A percentile compares a stretch with the other conserved stretches of the same genome.
Conservation (phyloP, 2,797 vertebrate genomes). For the Lepilemur septentrionalis region DNA sequence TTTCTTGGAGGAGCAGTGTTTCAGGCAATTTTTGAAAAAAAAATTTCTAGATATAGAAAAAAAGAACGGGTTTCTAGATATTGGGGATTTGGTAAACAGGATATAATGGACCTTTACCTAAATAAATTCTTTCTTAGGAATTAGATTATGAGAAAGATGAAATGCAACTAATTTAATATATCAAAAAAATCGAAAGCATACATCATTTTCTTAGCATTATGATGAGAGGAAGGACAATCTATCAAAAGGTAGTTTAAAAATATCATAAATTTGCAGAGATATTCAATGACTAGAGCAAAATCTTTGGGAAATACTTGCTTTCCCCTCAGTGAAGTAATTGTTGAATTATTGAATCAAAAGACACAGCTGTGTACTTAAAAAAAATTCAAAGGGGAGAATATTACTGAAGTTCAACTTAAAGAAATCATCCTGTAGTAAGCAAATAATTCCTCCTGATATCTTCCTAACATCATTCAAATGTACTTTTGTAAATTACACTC, state of each 20-base stretch:
- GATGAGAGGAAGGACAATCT: background rate
- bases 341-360: slow-evolving; percentile 21
- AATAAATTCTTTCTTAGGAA: slow-evolving; percentile 27
- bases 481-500: slow-evolving; percentile 63
- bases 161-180: background rate
- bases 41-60: background rate
- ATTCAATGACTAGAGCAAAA: background rate
- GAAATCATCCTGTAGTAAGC: background rate
- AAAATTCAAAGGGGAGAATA: background rate
- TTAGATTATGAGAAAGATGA: slow-evolving; percentile 3
- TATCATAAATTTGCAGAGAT: slow-evolving; percentile 4
- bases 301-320: slow-evolving; percentile 4
- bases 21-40: background rate
- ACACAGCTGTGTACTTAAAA: background rate
- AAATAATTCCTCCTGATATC: slow-evolving; percentile 22
- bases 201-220: background rate
- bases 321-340: background rate
- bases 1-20: background rate
- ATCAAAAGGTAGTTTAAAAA: background rate
- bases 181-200: background rate
- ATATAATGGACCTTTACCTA: background rate
- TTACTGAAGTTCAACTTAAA: slow-evolving; percentile 43
- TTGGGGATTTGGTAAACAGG: background rate
- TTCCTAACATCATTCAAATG: slow-evolving; percentile 40
- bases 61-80: background rate